phyloP scores from a whole-genome alignment of 2,797 vertebrate genomes.

The Acanthornis magna region DNA sequence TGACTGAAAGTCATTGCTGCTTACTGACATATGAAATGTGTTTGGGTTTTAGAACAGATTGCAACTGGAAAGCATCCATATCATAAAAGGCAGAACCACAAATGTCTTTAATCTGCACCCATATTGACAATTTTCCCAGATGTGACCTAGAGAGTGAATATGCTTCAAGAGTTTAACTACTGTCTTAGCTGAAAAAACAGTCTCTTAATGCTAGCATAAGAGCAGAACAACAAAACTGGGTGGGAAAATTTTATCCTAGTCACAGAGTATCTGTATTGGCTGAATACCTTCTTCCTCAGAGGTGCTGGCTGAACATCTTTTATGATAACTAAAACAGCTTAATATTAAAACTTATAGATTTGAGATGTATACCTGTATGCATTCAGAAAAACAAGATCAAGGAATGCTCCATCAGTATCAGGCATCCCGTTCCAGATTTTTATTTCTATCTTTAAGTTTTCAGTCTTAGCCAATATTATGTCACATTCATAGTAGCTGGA shows the following conservation, averaged over 20 bases:
- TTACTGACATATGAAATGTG: slow-evolving; percentile 49
- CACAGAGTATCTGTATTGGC: neutral
- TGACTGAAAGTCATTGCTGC: slow-evolving; percentile 33
- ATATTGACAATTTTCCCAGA: neutral
- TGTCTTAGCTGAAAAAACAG: neutral
- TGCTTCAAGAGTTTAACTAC: neutral
- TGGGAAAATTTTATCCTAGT: neutral
- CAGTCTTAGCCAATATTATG: neutral
- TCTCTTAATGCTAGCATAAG: neutral
- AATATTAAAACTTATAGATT: neutral
- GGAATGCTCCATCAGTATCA: neutral
- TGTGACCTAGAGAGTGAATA: neutral
- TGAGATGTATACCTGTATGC: neutral
- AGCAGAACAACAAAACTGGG: neutral
- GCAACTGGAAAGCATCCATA: slow-evolving; percentile 24
- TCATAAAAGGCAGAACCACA: slow-evolving; percentile 17
- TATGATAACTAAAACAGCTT: neutral
- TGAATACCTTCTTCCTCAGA: neutral
- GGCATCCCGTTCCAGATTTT: neutral
- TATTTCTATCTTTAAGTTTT: neutral
- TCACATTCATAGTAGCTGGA: neutral
- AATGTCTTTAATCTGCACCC: neutral
- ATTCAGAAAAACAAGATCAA: neutral
- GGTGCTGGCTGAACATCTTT: neutral
- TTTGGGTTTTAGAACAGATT: slow-evolving; percentile 37